A percentile compares a stretch with the other conserved stretches of the same genome.
phyloP scores from a whole-genome alignment of 2,113 vertebrate genomes.

The Podarcis raffonei region DNA sequence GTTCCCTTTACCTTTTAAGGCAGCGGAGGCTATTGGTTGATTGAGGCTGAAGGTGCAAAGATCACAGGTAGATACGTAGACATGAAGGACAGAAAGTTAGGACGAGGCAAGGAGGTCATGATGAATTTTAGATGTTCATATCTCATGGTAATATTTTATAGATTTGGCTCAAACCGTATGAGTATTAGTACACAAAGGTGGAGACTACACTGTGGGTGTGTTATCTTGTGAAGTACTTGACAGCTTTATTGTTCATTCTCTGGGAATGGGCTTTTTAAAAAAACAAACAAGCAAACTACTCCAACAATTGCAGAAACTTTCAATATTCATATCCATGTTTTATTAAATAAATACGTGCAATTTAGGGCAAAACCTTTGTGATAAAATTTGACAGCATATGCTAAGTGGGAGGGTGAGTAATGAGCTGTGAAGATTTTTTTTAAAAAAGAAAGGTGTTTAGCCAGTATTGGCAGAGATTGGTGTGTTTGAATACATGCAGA shows the following conservation, averaged over 20 bases:
- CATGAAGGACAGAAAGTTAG: too few relatives aligned
- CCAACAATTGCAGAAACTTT: background rate
- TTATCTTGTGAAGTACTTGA: background rate
- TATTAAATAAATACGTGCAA: constrained; percentile 22
- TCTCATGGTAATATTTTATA: too few relatives aligned
- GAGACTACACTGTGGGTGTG: background rate
- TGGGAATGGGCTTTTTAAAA: background rate
- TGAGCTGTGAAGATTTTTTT: constrained; percentile 34
- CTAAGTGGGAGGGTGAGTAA: background rate
- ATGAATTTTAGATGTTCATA: background rate
- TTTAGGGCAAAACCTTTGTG: background rate
- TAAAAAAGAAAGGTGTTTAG: background rate
- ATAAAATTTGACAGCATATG: constrained; percentile 36
- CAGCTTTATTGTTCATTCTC: background rate
- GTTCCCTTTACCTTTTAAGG: too few relatives aligned
- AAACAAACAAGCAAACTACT: background rate
- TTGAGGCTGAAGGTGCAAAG: background rate
- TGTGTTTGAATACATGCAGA: constrained; percentile 36
- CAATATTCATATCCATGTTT: background rate
- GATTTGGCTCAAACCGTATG: background rate
- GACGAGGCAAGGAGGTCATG: too few relatives aligned
- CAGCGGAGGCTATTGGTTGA: background rate
- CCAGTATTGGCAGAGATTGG: constrained; percentile 30
- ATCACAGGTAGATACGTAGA: background rate
- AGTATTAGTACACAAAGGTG: background rate